These are phyloP conservation scores for Gryon sp. DNA, from an alignment of 1,140 invertebrate genomes.

Conservation along the genomic window DNA sequence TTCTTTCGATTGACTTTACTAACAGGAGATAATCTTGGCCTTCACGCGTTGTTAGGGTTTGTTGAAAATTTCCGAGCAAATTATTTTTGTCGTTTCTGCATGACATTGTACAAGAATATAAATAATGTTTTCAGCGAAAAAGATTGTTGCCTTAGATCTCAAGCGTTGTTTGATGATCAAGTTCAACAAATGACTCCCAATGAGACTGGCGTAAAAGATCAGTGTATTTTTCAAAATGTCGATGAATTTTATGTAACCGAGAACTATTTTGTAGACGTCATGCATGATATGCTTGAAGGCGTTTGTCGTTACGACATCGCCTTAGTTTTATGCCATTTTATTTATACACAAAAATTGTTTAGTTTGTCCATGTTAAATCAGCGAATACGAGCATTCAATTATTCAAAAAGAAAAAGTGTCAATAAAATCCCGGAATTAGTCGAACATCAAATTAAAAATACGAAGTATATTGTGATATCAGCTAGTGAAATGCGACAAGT, in stretches of 20 bases:
- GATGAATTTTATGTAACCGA: background rate
- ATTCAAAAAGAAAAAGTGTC: background rate
- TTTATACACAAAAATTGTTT: background rate
- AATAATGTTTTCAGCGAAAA: background rate
- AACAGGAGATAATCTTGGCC: conserved; percentile 1
- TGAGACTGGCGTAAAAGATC: too few species aligned
- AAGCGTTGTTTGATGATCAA: too few species aligned
- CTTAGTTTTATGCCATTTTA: background rate
- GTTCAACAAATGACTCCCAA: too few species aligned
- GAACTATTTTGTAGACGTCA: conserved; percentile 5
- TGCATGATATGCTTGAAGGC: conserved; percentile 14
- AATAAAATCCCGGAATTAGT: conserved; percentile 14
- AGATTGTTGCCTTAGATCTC: background rate
- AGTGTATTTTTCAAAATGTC: background rate
- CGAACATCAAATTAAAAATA: conserved; percentile 5
- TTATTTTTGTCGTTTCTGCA: conserved; percentile 5
- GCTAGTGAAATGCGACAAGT: conserved; percentile 24
- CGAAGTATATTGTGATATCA: conserved; percentile 5
- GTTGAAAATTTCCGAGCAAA: conserved; percentile 4
- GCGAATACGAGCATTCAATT: conserved; percentile 1
- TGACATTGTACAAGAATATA: background rate
- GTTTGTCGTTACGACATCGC: conserved; percentile 6
- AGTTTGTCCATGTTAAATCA: background rate
- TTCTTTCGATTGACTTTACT: too few species aligned
- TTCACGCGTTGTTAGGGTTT: background rate